phyloP scores from a whole-genome alignment of 2,113 vertebrate genomes.

The Cephalopterus ornatus region DNA sequence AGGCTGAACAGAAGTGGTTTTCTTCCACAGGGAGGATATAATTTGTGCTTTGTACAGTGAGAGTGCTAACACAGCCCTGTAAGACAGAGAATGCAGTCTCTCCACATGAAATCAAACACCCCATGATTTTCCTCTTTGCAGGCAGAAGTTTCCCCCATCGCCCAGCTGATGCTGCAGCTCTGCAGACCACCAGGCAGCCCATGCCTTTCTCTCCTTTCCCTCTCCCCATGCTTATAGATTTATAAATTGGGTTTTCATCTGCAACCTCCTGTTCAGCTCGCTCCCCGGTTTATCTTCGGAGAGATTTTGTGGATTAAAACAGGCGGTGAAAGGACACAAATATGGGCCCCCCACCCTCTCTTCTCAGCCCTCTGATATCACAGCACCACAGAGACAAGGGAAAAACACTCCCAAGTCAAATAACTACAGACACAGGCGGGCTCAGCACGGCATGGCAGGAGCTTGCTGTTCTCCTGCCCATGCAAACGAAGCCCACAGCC shows the following conservation, averaged over 20 bases:
- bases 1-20: slow-evolving; percentile 8
- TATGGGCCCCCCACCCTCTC: neutral
- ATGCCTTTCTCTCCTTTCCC: neutral
- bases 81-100: neutral
- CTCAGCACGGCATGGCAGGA: neutral
- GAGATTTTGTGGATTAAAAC: neutral
- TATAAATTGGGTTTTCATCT: neutral
- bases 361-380: neutral
- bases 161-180: neutral
- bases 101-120: neutral
- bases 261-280: neutral
- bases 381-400: neutral
- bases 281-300: neutral
- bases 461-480: neutral
- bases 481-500: neutral
- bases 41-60: slow-evolving; percentile 15
- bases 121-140: neutral
- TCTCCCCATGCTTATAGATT: neutral
- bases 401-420: neutral
- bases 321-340: neutral
- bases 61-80: neutral
- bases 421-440: neutral
- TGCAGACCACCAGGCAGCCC: neutral
- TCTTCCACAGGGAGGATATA: neutral
- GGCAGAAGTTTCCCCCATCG: neutral